phyloP scores from a whole-genome alignment of 30 jellyfish, hydroid and myxozoan genomes.

The Catostylus mosaicus region DNA sequence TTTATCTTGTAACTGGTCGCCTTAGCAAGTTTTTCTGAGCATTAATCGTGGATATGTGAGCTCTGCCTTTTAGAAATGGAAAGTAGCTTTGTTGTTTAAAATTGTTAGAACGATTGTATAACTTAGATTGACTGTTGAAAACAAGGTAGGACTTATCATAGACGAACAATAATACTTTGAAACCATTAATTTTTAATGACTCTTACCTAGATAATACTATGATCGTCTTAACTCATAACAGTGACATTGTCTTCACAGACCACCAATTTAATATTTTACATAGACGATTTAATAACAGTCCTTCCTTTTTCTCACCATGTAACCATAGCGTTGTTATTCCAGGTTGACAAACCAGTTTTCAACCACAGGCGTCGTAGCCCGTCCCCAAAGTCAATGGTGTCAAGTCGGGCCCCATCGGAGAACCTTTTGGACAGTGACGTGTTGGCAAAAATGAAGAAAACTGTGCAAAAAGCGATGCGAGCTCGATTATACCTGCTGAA shows the following conservation, averaged over 20 bases:
- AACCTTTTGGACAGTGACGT: conserved; percentile 84
- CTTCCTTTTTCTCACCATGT: background rate
- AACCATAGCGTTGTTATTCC: background rate
- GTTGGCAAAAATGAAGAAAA: conserved; percentile 75
- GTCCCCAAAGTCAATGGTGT: conserved; percentile 85
- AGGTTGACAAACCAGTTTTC: conserved; percentile 79
- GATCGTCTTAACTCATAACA: background rate
- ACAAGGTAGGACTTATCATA: background rate
- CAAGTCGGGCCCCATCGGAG: conserved; percentile 72
- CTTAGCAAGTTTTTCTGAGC: no score
- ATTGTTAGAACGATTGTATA: no score
- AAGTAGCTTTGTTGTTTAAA: no score
- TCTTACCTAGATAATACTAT: background rate
- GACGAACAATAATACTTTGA: background rate
- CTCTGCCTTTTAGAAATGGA: no score
- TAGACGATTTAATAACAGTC: background rate
- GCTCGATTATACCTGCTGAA: conserved; percentile 92
- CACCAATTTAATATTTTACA: background rate
- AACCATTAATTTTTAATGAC: conserved; percentile 3
- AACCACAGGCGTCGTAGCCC: conserved; percentile 88
- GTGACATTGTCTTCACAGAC: background rate
- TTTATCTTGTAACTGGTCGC: no score
- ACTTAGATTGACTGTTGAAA: no score
- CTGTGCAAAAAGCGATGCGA: conserved; percentile 82
- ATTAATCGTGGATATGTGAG: no score